phyloP scores from a whole-genome alignment of 2,888 invertebrate genomes.

The Lordiphosa andalusiaca region DNA sequence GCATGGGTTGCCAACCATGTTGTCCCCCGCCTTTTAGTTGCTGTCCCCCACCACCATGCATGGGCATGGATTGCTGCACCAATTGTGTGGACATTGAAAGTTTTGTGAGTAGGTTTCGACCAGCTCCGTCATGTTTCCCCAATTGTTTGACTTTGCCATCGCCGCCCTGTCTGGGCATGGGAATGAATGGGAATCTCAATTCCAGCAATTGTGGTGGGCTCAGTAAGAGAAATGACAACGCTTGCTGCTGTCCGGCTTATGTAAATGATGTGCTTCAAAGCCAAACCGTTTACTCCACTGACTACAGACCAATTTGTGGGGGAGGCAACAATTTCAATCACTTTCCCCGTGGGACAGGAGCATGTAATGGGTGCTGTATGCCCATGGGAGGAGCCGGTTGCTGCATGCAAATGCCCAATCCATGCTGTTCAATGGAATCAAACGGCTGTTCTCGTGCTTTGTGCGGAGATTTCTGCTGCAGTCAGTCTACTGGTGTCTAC shows the following conservation, averaged over 20 bases:
- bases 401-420: not conserved
- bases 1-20: not conserved
- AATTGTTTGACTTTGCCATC: slow-evolving; percentile 10
- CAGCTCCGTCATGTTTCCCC: not conserved
- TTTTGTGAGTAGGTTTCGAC: slow-evolving; percentile 19
- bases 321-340: slow-evolving; percentile 31
- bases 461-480: not conserved
- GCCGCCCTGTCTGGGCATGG: slow-evolving; percentile 10
- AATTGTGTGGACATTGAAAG: slow-evolving; percentile 22
- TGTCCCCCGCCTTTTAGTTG: not conserved
- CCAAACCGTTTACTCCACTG: slow-evolving; percentile 40
- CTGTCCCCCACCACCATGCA: not conserved
- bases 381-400: not conserved
- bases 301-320: slow-evolving; percentile 28
- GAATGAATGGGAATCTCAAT: not conserved
- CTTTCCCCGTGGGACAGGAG: slow-evolving; percentile 9
- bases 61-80: not conserved
- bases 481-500: not conserved
- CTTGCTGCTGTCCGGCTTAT: not conserved
- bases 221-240: not conserved
- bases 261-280: slow-evolving; percentile 26
- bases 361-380: not conserved
- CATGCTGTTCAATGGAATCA: not conserved
- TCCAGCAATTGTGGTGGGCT: not conserved
- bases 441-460: not conserved